A percentile compares a stretch with the other conserved stretches of the same genome.
These are phyloP conservation scores for Blastobasis adustella DNA, from an alignment of 2,888 invertebrate species.

Conservation along the genomic window DNA sequence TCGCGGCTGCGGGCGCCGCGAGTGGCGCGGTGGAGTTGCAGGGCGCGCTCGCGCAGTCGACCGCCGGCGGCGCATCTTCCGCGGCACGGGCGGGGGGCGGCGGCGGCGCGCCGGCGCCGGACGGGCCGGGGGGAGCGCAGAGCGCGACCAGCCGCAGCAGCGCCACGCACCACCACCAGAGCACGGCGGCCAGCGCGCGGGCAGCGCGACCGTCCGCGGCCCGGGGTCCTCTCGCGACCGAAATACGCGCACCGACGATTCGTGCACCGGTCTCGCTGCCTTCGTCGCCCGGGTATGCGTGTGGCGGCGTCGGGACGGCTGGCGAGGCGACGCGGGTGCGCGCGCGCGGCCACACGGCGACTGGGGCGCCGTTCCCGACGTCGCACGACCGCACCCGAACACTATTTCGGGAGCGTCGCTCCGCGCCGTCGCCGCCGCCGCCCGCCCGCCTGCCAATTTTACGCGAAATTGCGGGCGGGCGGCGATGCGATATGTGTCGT, in stretches of 20 bases:
- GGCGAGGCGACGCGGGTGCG: slow-evolving; percentile 67
- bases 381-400: slow-evolving; percentile 70
- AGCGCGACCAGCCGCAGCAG: slow-evolving; percentile 72
- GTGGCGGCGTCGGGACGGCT: slow-evolving; percentile 50
- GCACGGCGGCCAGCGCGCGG: slow-evolving; percentile 73
- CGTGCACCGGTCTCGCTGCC: slow-evolving; percentile 41
- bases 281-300: slow-evolving; percentile 47
- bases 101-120: slow-evolving; percentile 52
- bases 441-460: slow-evolving; percentile 72
- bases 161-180: slow-evolving; percentile 73
- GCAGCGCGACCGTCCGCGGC: slow-evolving; percentile 65
- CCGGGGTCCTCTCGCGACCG: slow-evolving; percentile 66
- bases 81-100: slow-evolving; percentile 61
- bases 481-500: slow-evolving; percentile 71
- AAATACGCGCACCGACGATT: slow-evolving; percentile 66
- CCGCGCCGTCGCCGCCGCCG: slow-evolving; percentile 62
- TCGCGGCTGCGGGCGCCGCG: slow-evolving; percentile 18
- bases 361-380: slow-evolving; percentile 66
- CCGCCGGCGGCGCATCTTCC: slow-evolving; percentile 61
- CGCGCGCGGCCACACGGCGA: slow-evolving; percentile 72
- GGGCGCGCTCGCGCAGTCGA: slow-evolving; percentile 61
- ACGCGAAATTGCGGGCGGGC: slow-evolving; percentile 75
- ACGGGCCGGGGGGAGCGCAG: slow-evolving; percentile 67
- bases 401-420: slow-evolving; percentile 73
- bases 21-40: slow-evolving; percentile 41